Evolutionary conservation across 2,113 vertebrate species (phyloP).

Genomic region (Ariopsis seemanni): DNA sequence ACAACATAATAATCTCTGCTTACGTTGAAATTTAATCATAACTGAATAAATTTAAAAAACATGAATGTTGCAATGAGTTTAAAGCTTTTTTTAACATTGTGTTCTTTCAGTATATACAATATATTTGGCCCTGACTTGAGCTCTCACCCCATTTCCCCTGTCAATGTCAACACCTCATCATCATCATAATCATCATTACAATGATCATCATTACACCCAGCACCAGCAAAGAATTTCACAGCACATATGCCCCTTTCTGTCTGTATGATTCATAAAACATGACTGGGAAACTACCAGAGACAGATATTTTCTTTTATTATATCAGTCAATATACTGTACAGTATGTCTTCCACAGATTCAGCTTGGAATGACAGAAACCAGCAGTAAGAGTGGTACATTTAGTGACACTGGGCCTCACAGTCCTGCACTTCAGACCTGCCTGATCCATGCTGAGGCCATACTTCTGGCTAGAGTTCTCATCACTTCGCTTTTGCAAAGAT

Average conservation of each 20-base stretch:
- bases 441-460: too few species aligned
- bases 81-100: background rate
- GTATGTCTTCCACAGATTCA: too few species aligned
- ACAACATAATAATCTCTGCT: background rate
- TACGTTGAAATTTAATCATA: background rate
- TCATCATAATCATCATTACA: background rate
- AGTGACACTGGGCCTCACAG: background rate
- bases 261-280: background rate
- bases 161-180: background rate
- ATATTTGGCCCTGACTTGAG: background rate
- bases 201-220: slow-evolving; percentile 8
- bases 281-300: background rate
- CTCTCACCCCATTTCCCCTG: background rate
- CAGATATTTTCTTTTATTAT: background rate
- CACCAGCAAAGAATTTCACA: background rate
- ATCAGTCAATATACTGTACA: background rate
- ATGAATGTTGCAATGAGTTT: background rate
- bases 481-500: too few species aligned
- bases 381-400: background rate
- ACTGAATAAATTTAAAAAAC: background rate
- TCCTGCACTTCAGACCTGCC: too few species aligned
- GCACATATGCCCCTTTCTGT: background rate
- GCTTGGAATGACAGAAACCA: background rate
- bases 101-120: too few species aligned
- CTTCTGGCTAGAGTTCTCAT: too few species aligned